These are phyloP conservation scores for Heliconius aoede DNA, from an alignment of 2,888 invertebrate genomes.

Conservation along the genomic window DNA sequence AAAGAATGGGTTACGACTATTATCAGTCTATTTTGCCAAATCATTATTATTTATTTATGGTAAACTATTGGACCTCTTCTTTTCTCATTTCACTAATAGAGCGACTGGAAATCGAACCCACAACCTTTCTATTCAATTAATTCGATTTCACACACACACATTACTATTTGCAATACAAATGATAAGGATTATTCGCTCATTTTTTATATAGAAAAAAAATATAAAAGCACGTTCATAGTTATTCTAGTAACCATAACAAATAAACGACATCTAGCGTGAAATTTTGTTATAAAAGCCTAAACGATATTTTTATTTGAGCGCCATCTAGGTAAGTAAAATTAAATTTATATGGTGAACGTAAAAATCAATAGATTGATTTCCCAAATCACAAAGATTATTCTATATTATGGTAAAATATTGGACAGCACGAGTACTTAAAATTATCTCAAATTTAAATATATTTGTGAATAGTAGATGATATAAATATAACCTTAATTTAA, in stretches of 20 bases:
- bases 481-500: neutral
- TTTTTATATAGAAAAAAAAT: neutral
- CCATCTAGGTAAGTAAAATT: neutral
- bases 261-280: constrained; percentile 12
- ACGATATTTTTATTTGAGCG: neutral
- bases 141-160: too few relatives aligned
- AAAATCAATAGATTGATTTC: neutral
- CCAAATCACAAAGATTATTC: neutral
- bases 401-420: neutral
- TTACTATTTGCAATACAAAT: too few relatives aligned
- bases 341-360: neutral
- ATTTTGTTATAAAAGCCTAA: neutral
- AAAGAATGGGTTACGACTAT: too few relatives aligned
- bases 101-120: too few relatives aligned
- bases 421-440: neutral
- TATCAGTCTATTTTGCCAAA: too few relatives aligned
- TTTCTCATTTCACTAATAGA: too few relatives aligned
- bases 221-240: neutral
- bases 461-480: neutral
- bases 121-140: too few relatives aligned
- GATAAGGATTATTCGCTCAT: too few relatives aligned
- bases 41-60: too few relatives aligned
- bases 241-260: neutral
- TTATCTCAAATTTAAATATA: neutral
- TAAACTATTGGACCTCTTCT: too few relatives aligned